Conservation (phyloP, 2,888 invertebrate genomes). For the Eupithecia tripunctaria region DNA sequence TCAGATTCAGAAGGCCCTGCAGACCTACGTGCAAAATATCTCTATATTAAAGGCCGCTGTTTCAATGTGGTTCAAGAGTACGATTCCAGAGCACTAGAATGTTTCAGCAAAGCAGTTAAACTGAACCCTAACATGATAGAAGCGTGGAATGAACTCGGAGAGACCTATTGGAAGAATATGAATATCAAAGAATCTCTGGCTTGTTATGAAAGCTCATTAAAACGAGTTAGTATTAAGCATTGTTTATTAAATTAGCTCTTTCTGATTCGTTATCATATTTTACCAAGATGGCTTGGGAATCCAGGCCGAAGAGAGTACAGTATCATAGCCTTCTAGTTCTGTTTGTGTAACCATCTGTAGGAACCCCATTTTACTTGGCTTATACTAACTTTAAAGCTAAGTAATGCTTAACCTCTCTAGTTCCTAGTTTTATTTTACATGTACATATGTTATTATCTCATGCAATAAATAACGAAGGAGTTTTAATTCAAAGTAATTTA, state of each 20-base stretch:
- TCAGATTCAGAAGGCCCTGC: constrained; percentile 67
- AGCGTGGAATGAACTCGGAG: constrained; percentile 95
- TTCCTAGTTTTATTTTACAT: neutral
- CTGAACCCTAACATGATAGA: constrained; percentile 91
- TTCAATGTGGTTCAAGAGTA: constrained; percentile 89
- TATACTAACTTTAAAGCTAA: neutral
- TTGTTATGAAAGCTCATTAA: constrained; percentile 91
- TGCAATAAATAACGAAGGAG: neutral
- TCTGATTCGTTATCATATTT: neutral
- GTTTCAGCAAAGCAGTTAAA: constrained; percentile 92
- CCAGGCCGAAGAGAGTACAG: neutral
- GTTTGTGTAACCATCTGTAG: neutral
- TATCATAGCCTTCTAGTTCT: neutral
- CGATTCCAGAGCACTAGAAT: constrained; percentile 88
- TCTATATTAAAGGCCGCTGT: constrained; percentile 89
- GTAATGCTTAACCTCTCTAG: neutral
- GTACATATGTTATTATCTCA: neutral
- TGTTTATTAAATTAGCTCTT: neutral
- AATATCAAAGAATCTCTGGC: constrained; percentile 91
- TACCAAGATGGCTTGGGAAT: neutral
- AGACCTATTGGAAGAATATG: constrained; percentile 94
- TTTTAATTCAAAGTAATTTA: neutral
- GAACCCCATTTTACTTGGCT: neutral
- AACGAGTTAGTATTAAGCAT: constrained; percentile 80
- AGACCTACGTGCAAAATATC: constrained; percentile 82